A percentile compares a stretch with the other conserved stretches of the same genome.
phyloP scores from a whole-genome alignment of 2,113 vertebrate species.

The Blennius ocellaris region DNA sequence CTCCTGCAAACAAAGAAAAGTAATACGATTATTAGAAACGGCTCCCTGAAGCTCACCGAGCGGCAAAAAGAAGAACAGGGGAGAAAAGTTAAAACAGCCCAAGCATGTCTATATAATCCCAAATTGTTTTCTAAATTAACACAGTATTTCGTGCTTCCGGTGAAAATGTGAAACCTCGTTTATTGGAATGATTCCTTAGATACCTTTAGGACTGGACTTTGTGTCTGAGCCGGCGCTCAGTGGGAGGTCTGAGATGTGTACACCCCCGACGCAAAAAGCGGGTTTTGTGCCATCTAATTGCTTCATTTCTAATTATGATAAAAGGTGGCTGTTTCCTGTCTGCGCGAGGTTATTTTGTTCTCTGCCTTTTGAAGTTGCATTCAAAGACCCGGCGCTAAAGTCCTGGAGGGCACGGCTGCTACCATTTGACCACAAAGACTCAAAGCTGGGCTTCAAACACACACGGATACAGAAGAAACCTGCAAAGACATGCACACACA shows the following conservation, averaged over 20 bases:
- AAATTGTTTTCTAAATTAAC: conserved; percentile 5
- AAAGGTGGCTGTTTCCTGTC: conserved; percentile 70
- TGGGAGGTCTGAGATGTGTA: conserved; percentile 37
- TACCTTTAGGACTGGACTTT: conserved; percentile 43
- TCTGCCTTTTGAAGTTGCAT: conserved; percentile 72
- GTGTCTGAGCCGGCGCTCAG: conserved; percentile 35
- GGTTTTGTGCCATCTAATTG: conserved; percentile 63
- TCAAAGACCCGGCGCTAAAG: conserved; percentile 64
- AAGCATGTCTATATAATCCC: background rate
- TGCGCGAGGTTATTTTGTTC: conserved; percentile 58
- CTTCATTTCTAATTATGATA: conserved; percentile 78
- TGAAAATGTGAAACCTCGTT: conserved; percentile 16
- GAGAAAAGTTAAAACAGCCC: background rate
- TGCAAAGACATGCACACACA: conserved; percentile 4
- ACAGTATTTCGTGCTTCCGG: conserved; percentile 13
- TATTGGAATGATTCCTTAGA: conserved; percentile 34
- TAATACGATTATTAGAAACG: background rate
- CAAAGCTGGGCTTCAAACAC: conserved; percentile 48
- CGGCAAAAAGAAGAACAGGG: background rate
- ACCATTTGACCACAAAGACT: conserved; percentile 65
- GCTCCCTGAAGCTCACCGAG: background rate
- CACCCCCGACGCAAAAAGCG: conserved; percentile 32
- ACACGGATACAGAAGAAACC: conserved; percentile 15
- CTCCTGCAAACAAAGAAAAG: conserved; percentile 84
- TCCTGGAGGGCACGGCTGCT: conserved; percentile 64